Conservation (phyloP, 2,888 invertebrate species). For the Agrochola litura region DNA sequence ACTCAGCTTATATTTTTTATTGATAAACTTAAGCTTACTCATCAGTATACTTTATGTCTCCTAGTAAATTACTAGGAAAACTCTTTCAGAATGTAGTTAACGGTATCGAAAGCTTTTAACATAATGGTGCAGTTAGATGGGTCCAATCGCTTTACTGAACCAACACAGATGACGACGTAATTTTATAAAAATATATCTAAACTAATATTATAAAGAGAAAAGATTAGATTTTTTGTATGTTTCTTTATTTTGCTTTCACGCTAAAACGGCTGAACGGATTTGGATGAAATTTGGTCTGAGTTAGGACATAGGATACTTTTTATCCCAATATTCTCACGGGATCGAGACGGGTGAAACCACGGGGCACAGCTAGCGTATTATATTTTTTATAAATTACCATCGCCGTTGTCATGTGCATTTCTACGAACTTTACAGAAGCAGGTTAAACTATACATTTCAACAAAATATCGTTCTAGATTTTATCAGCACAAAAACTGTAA, state of each 20-base stretch:
- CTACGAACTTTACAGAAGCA: background rate
- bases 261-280: too few relatives aligned
- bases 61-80: background rate
- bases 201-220: too few relatives aligned
- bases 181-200: too few relatives aligned
- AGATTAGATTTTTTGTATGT: too few relatives aligned
- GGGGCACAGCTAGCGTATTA: too few relatives aligned
- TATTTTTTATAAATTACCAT: too few relatives aligned
- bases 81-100: background rate
- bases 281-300: too few relatives aligned
- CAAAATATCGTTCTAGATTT: background rate
- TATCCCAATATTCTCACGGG: too few relatives aligned
- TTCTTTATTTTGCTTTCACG: too few relatives aligned
- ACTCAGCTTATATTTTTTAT: background rate
- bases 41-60: background rate
- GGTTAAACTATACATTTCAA: background rate
- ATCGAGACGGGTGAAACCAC: too few relatives aligned
- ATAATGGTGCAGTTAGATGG: constrained; percentile 8
- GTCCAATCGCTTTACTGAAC: background rate
- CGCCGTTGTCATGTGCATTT: background rate
- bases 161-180: background rate
- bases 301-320: too few relatives aligned
- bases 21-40: background rate
- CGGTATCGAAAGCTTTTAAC: constrained; percentile 10
- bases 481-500: background rate